A percentile compares a stretch with the other conserved stretches of the same genome.
Evolutionary conservation across 2,888 invertebrate species (phyloP).

Genomic region (Melipona bicolor): DNA sequence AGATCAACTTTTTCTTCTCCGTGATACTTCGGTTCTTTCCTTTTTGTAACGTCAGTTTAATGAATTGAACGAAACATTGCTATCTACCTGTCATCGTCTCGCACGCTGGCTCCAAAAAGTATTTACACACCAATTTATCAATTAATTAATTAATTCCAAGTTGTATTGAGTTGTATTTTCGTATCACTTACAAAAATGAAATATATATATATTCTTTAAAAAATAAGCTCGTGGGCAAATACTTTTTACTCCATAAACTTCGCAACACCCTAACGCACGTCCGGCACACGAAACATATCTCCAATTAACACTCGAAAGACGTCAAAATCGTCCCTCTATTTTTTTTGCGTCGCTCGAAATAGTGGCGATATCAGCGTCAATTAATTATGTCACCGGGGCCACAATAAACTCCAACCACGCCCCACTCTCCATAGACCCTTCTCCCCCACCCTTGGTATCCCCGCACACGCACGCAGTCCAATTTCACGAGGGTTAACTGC

Average conservation of each 20-base stretch:
- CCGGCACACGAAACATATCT: not conserved
- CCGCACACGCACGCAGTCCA: conserved; percentile 32
- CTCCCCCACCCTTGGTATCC: not conserved
- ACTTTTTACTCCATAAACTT: not conserved
- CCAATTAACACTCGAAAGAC: not conserved
- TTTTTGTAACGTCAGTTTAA: too few relatives aligned
- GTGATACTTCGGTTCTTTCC: too few relatives aligned
- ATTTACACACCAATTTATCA: too few relatives aligned
- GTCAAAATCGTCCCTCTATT: not conserved
- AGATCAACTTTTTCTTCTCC: too few relatives aligned
- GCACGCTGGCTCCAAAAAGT: too few relatives aligned
- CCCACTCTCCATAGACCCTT: not conserved
- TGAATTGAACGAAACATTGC: too few relatives aligned
- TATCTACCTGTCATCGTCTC: too few relatives aligned
- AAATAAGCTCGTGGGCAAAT: too few relatives aligned
- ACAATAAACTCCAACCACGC: conserved; percentile 50
- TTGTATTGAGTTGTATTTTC: too few relatives aligned
- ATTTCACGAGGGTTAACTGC: conserved; percentile 60
- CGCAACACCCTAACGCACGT: not conserved
- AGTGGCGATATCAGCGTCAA: conserved; percentile 39
- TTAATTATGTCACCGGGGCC: conserved; percentile 54
- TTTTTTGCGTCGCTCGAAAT: not conserved
- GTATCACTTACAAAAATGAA: too few relatives aligned
- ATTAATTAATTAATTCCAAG: too few relatives aligned
- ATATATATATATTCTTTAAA: too few relatives aligned